phyloP scores from a whole-genome alignment of 2,797 vertebrate genomes.

The Limosa lapponica region DNA sequence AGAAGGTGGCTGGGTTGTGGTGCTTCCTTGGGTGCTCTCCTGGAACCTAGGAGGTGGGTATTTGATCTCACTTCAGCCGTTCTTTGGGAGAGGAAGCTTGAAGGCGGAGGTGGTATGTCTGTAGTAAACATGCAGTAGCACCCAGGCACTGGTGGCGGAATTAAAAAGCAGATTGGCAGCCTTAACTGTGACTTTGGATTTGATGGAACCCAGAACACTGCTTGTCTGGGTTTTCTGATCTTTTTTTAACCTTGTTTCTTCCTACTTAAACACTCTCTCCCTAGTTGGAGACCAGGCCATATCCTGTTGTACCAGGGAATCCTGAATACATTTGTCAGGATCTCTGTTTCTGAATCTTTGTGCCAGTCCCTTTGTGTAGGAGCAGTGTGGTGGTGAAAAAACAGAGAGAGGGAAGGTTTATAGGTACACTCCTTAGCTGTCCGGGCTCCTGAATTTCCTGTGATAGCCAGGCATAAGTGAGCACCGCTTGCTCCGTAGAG shows the following conservation, averaged over 20 bases:
- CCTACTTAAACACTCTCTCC: not conserved
- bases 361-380: not conserved
- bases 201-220: not conserved
- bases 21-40: not conserved
- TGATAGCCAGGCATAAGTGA: not conserved
- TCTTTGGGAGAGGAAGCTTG: not conserved
- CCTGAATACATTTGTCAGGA: not conserved
- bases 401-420: not conserved
- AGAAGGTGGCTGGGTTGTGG: not conserved
- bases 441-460: not conserved
- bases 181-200: not conserved
- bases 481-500: not conserved
- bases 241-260: not conserved
- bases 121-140: not conserved
- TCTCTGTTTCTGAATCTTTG: not conserved
- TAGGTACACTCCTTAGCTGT: not conserved
- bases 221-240: not conserved
- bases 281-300: not conserved
- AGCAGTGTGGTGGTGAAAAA: not conserved
- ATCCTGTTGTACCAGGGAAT: not conserved
- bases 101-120: not conserved
- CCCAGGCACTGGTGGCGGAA: not conserved
- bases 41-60: not conserved
- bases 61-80: not conserved
- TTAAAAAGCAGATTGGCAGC: not conserved